Evolutionary conservation across 2,113 vertebrate species (phyloP), one percentile per base, ranked within the genome.

Genomic region (Apteryx mantelli): DNA sequence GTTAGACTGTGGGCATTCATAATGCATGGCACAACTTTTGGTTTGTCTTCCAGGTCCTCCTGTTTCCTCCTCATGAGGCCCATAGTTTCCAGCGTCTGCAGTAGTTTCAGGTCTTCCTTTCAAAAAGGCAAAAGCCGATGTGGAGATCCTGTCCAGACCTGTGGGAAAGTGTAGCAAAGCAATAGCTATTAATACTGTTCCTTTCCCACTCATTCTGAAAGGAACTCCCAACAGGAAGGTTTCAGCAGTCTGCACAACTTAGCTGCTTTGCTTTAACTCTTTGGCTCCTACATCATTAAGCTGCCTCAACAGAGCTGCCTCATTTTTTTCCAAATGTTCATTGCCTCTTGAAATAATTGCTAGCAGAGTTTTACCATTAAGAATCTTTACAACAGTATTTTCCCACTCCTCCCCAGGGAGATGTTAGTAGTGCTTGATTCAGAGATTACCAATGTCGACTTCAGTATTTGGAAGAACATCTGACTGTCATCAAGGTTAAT

Each of bases 221-320:
- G 98, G 98, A 98, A 98, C 98, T 99, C 97, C 96, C 88, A 95
- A 98, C 98, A 98, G 98, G 98, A 99, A 98, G 94, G 93, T 96
- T 98, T 97, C 95, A 85, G 95, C 52, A 28, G 95, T 96, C 97
- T 97, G 97, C 81, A 93, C 91, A 88, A 76, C 95, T 97, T 97
- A n/a, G 68, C 75, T 70, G 88, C 96, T 94, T 95, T 4, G 0
- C 91, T 98, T 98, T 98, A 98, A 98, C 98, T 98, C 98, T 97
- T 98, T 91, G 96, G 76, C 85, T 97, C 80, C 98, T 96, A 63
- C 82, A 58, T 84, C 73, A 89, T 91, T 93, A 74, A 82, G 73
- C 66, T 94, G 86, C 77, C 46, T 90, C 82, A 88, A 70, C 53
- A 84, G 91, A 91, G 79, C 77, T 2, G 40, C 34, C 94, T 95